These are phyloP conservation scores for Dermatemys mawii DNA, from an alignment of 2,113 vertebrate species.

Conservation along the genomic window DNA sequence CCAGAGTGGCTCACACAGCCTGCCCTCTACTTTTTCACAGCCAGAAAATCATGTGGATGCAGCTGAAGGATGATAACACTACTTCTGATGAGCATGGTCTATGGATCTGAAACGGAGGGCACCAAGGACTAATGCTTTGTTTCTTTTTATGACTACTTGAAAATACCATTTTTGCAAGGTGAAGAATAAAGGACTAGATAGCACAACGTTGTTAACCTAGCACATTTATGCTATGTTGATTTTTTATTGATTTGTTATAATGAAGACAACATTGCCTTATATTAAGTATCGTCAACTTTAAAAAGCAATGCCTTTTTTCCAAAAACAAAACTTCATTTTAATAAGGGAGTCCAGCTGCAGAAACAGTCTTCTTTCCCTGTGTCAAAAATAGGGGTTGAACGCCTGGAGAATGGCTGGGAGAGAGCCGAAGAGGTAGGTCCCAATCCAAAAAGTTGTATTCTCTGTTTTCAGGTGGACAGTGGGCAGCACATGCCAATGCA, in stretches of 20 bases:
- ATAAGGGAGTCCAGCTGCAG: background rate
- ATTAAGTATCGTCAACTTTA: background rate
- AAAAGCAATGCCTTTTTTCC: background rate
- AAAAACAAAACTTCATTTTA: background rate
- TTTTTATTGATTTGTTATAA: background rate
- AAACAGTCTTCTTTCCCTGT: background rate
- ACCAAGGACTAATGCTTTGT: background rate
- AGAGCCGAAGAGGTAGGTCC: background rate
- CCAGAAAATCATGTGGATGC: background rate
- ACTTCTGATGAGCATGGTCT: background rate
- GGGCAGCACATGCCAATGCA: fast-evolving
- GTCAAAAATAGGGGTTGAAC: background rate
- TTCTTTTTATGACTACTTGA: background rate
- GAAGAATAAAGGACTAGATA: background rate
- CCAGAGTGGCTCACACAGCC: background rate
- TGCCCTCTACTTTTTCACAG: background rate
- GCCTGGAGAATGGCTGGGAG: background rate
- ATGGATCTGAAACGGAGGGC: background rate
- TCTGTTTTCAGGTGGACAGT: background rate
- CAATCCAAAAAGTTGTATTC: background rate
- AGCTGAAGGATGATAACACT: background rate
- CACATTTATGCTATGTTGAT: background rate
- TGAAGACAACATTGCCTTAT: background rate
- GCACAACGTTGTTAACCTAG: background rate
- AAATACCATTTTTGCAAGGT: background rate